These are phyloP conservation scores for Morinoia aosen DNA, from an alignment of 2,888 invertebrate genomes.

Conservation along the genomic window DNA sequence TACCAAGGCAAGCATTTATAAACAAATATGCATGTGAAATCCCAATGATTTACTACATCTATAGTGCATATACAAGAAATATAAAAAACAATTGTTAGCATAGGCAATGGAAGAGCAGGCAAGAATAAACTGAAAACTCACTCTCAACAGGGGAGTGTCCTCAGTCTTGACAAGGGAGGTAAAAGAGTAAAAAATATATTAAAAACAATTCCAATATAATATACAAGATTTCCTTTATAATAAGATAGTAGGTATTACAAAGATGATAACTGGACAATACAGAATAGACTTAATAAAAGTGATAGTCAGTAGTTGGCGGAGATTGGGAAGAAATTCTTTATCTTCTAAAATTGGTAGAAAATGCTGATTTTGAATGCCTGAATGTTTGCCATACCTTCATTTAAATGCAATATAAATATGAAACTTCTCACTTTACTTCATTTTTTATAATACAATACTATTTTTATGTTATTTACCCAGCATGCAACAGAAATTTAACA, in stretches of 20 bases:
- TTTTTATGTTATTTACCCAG: no score
- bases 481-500: no score
- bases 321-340: no score
- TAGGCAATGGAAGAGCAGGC: neutral
- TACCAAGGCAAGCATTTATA: neutral
- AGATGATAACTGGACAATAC: no score
- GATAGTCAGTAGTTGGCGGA: no score
- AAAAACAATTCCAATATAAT: neutral
- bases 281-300: no score
- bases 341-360: no score
- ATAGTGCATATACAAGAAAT: neutral
- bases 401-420: no score
- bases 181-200: constrained; percentile 27
- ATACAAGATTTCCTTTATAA: neutral
- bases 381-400: no score
- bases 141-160: constrained; percentile 53
- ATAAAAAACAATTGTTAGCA: neutral
- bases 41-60: neutral
- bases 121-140: constrained; percentile 28
- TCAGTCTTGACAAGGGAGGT: constrained; percentile 40
- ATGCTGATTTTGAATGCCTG: no score
- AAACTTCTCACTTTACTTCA: no score
- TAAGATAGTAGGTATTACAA: neutral
- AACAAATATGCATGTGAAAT: neutral
- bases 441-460: no score